A percentile compares a stretch with the other conserved stretches of the same genome.
Conservation (phyloP, 2,888 invertebrate genomes). For the Tenthredo amoena region DNA sequence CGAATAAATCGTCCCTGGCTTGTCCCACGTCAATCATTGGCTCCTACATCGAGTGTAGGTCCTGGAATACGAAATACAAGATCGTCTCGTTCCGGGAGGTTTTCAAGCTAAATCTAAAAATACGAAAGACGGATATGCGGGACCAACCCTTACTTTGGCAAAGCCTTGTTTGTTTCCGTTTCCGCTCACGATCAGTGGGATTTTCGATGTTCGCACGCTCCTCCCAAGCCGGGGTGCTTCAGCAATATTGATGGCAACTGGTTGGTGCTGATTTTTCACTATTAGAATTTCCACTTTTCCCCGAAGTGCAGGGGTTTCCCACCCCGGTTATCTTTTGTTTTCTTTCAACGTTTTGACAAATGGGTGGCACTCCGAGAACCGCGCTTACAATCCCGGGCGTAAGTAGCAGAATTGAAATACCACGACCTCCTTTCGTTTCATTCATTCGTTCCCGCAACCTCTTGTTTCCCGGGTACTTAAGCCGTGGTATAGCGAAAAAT, state of each 20-base stretch:
- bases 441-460: not conserved
- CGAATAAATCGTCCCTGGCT: not conserved
- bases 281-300: slow-evolving; percentile 41
- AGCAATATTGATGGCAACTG: slow-evolving; percentile 42
- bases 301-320: not conserved
- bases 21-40: not conserved
- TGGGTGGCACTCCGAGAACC: slow-evolving; percentile 22
- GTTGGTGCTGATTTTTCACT: slow-evolving; percentile 42
- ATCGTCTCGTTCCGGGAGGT: slow-evolving; percentile 7
- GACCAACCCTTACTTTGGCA: not conserved
- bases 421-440: slow-evolving; percentile 34
- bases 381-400: slow-evolving; percentile 11
- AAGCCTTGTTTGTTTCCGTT: slow-evolving; percentile 33
- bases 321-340: slow-evolving; percentile 32
- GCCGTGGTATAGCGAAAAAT: not conserved
- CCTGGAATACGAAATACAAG: not conserved
- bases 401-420: slow-evolving; percentile 40
- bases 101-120: slow-evolving; percentile 15
- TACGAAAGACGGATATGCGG: not conserved
- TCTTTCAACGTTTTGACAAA: slow-evolving; percentile 42
- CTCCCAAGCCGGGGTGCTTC: not conserved
- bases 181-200: slow-evolving; percentile 20
- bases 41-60: not conserved
- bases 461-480: not conserved
- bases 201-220: not conserved